Percentiles rank a stretch among this genome's conserved stretches.
Evolutionary conservation across 1,140 invertebrate species (phyloP).

Genomic region (Vanessa tameamea): DNA sequence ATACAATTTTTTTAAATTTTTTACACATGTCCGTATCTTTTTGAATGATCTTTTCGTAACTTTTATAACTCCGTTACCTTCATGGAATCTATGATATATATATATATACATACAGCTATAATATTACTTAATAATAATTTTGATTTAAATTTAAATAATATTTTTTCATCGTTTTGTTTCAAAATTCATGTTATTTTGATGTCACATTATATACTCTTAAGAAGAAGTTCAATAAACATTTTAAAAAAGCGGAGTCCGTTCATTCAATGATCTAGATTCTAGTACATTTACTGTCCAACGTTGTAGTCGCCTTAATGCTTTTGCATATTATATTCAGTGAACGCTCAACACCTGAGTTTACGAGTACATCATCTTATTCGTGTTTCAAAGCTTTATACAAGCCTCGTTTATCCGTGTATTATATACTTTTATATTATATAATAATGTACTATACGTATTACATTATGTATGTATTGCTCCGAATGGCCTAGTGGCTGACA

Average conservation of each 20-base stretch:
- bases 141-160: too few relatives aligned
- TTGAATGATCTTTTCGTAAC: too few relatives aligned
- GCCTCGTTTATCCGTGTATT: not conserved
- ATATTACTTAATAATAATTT: too few relatives aligned
- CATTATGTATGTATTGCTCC: too few relatives aligned
- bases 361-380: slow-evolving; percentile 1
- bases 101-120: too few relatives aligned
- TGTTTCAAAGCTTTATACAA: slow-evolving; percentile 10
- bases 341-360: slow-evolving; percentile 5
- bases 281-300: not conserved
- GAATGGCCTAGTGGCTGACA: too few relatives aligned
- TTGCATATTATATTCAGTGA: slow-evolving; percentile 7
- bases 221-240: not conserved
- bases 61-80: too few relatives aligned
- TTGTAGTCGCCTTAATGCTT: slow-evolving; percentile 1
- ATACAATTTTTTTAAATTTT: too few relatives aligned
- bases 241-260: not conserved
- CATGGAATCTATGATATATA: too few relatives aligned
- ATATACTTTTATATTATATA: not conserved
- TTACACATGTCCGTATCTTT: too few relatives aligned
- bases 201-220: not conserved
- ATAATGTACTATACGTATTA: too few relatives aligned
- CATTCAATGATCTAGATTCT: not conserved
- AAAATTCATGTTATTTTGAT: not conserved
- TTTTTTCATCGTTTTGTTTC: too few relatives aligned